phyloP scores from a whole-genome alignment of 2,888 invertebrate genomes.

The Tribolium freemani region DNA sequence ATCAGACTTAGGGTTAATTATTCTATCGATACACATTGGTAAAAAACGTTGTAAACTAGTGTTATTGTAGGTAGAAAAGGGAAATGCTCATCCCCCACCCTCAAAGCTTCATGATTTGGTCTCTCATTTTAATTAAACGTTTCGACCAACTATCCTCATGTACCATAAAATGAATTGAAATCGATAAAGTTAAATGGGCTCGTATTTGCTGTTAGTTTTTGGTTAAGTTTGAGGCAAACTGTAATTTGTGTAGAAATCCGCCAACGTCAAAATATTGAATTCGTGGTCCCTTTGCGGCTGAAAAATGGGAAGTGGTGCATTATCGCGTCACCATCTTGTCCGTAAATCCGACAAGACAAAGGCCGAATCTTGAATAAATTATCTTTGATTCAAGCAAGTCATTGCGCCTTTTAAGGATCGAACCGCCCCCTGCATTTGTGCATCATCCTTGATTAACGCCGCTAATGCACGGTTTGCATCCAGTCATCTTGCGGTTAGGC shows the following conservation, averaged over 20 bases:
- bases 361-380: slow-evolving; percentile 55
- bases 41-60: no score
- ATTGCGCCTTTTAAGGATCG: slow-evolving; percentile 55
- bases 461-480: slow-evolving; percentile 47
- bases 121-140: no score
- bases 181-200: no score
- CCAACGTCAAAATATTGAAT: slow-evolving; percentile 27
- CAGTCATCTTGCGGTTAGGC: slow-evolving; percentile 33
- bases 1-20: no score
- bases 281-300: neutral
- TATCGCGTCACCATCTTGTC: slow-evolving; percentile 39
- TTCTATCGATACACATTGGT: no score
- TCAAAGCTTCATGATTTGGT: no score
- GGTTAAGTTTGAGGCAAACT: no score
- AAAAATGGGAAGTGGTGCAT: slow-evolving; percentile 22
- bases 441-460: slow-evolving; percentile 36
- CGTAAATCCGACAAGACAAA: slow-evolving; percentile 49
- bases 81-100: no score
- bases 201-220: no score
- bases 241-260: neutral
- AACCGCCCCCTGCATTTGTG: slow-evolving; percentile 50
- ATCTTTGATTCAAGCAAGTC: slow-evolving; percentile 53
- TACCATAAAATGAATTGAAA: no score
- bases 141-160: no score
- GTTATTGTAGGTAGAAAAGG: no score